A percentile compares a stretch with the other conserved stretches of the same genome.
phyloP scores from a whole-genome alignment of 2,113 vertebrate genomes.

The Protobothrops mucrosquamatus region DNA sequence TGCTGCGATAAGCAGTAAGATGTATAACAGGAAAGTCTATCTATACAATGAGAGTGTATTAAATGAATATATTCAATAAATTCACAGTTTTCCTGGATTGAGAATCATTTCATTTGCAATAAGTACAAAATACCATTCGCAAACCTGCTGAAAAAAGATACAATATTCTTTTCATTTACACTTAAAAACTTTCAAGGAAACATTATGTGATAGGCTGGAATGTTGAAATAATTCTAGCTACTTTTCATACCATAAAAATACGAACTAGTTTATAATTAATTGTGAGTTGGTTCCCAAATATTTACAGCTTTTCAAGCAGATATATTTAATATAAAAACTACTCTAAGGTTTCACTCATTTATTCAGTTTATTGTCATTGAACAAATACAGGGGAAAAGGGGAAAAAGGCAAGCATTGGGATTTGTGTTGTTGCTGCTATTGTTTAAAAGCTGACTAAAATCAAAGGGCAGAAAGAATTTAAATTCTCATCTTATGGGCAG shows the following conservation, averaged over 20 bases:
- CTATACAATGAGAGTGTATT: not conserved
- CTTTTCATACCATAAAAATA: slow-evolving; percentile 5
- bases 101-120: not conserved
- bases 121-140: not conserved
- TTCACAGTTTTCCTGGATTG: not conserved
- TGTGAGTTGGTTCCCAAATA: not conserved
- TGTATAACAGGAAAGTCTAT: slow-evolving; percentile 20
- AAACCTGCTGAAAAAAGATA: not conserved
- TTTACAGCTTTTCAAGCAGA: not conserved
- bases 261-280: not conserved
- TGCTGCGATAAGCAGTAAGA: not conserved
- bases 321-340: not conserved
- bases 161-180: not conserved
- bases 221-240: not conserved
- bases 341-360: not conserved
- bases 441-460: not conserved
- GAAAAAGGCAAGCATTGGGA: not conserved
- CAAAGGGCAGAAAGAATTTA: not conserved
- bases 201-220: not conserved
- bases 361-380: not conserved
- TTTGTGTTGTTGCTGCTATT: not conserved
- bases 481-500: not conserved
- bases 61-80: not conserved
- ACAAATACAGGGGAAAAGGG: not conserved
- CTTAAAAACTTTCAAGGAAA: not conserved